Base-by-base conservation (phyloP, 2,113 vertebrate genomes). In the Cephalopterus ornatus region DNA sequence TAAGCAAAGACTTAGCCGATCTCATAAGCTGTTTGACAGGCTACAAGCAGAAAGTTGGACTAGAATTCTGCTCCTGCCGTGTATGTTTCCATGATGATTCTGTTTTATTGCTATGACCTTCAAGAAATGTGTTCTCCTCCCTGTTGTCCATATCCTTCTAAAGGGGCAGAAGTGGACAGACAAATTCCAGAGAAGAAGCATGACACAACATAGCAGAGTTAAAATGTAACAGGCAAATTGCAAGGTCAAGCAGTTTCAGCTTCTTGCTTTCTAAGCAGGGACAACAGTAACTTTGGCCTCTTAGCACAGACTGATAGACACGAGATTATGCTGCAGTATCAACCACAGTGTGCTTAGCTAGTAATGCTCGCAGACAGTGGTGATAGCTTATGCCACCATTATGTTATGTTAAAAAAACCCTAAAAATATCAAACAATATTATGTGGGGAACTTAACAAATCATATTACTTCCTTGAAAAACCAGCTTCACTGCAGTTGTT, bases 71-170 rank as follows among this genome's bases (percentile, higher is more conserved):
- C 21, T 94, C 32, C 94, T 80, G 95, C 56, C 27, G 53, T 50
- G 32, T 63, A 0, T 41, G 32, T 63, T 84, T 49, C 70, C 50
- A 13, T 71, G 27, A 68, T 66, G 23, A 53, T 47, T 42, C 42
- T 77, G 23, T 79, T 93, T 95, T 96, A 90, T 83, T 93, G 81
- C 82, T 88, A 71, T 90, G 78, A 88, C 90, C 94, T 88, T 74
- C 32, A 79, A 87, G 71, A 92, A 93, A 84, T 35, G 3, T n/a
- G 32, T 33, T 80, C 59, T 39, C 53, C 61, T 77, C 79, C 79
- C 68, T 39, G 37, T 21, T 55, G 32, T 35, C 62, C 66, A 50
- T 52, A 28, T 68, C 50, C 10, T 74, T 49, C 42, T 28, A 84
- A 78, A 70, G 23, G 74, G 63, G 35, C 50, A 83, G 78, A 81